These are phyloP conservation scores for Globodera rostochiensis DNA, from an alignment of 1,140 invertebrate genomes.

Conservation along the genomic window DNA sequence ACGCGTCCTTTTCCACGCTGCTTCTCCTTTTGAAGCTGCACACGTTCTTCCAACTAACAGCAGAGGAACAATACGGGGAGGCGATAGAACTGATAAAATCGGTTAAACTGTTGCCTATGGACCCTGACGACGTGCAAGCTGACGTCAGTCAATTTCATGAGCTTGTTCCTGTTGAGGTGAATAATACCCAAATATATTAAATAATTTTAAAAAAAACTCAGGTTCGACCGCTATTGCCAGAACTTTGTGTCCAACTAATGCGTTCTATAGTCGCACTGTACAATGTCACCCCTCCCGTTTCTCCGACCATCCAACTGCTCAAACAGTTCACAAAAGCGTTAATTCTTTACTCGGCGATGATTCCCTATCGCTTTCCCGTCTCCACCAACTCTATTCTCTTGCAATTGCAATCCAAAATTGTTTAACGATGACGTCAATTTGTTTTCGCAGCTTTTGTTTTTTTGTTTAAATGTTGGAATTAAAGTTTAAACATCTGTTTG, in stretches of 20 bases:
- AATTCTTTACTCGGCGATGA: constrained; percentile 47
- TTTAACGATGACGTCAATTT: constrained; percentile 13
- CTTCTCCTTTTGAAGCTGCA: constrained; percentile 38
- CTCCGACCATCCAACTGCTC: constrained; percentile 15
- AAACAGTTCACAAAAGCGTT: constrained; percentile 40
- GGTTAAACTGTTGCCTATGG: constrained; percentile 45
- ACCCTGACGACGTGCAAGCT: constrained; percentile 35
- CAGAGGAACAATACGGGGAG: constrained; percentile 30
- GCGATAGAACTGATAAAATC: constrained; percentile 42
- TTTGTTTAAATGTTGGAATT: constrained; percentile 11
- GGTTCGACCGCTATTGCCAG: constrained; percentile 43
- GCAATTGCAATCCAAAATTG: constrained; percentile 49
- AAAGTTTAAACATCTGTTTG: not conserved
- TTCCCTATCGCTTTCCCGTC: constrained; percentile 49
- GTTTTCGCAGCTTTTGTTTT: not conserved
- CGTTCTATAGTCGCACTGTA: constrained; percentile 40
- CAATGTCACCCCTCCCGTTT: not conserved
- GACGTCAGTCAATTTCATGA: constrained; percentile 32
- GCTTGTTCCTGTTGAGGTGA: constrained; percentile 36
- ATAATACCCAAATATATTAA: not conserved
- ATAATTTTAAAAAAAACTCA: constrained; percentile 14
- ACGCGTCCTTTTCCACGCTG: constrained; percentile 30
- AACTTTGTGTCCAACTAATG: constrained; percentile 43
- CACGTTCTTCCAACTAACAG: constrained; percentile 33
- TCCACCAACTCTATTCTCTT: constrained; percentile 47